phyloP scores from a whole-genome alignment of 2,888 invertebrate genomes.

The Villa cingulata region DNA sequence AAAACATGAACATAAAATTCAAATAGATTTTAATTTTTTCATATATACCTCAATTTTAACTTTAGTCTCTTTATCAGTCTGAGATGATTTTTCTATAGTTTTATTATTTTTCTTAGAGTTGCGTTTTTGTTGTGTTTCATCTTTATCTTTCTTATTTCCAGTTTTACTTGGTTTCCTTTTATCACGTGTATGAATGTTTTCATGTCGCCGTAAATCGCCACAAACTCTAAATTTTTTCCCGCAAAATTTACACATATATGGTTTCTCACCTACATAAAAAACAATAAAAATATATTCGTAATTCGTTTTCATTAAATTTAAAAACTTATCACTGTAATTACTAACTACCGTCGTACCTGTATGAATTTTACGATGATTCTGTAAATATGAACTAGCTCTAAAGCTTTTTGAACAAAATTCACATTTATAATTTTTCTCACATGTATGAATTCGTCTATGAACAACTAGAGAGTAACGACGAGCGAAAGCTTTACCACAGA shows the following conservation, averaged over 20 bases:
- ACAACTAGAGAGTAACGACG: slow-evolving; percentile 72
- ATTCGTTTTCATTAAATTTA: not conserved
- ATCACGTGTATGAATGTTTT: slow-evolving; percentile 49
- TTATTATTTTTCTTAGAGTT: too few relatives aligned
- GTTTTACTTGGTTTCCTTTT: not conserved
- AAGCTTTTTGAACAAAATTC: slow-evolving; percentile 73
- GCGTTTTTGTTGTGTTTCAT: too few relatives aligned
- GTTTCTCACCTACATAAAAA: slow-evolving; percentile 50
- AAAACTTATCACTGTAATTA: too few relatives aligned
- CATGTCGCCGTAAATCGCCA: slow-evolving; percentile 71
- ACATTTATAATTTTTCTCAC: slow-evolving; percentile 76
- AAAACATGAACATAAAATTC: too few relatives aligned
- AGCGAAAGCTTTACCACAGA: slow-evolving; percentile 78
- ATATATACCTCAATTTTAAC: not conserved
- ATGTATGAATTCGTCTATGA: slow-evolving; percentile 74
- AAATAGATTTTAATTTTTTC: too few relatives aligned
- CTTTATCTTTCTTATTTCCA: too few relatives aligned
- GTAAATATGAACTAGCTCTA: slow-evolving; percentile 71
- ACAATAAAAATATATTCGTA: not conserved
- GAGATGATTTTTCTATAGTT: too few relatives aligned
- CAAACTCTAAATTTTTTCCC: slow-evolving; percentile 70
- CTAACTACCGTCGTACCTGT: slow-evolving; percentile 55
- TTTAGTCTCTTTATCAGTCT: not conserved
- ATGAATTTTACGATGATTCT: slow-evolving; percentile 72
- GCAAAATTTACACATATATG: slow-evolving; percentile 60